phyloP scores from a whole-genome alignment of 2,888 invertebrate genomes.

The Synanthedon vespiformis region DNA sequence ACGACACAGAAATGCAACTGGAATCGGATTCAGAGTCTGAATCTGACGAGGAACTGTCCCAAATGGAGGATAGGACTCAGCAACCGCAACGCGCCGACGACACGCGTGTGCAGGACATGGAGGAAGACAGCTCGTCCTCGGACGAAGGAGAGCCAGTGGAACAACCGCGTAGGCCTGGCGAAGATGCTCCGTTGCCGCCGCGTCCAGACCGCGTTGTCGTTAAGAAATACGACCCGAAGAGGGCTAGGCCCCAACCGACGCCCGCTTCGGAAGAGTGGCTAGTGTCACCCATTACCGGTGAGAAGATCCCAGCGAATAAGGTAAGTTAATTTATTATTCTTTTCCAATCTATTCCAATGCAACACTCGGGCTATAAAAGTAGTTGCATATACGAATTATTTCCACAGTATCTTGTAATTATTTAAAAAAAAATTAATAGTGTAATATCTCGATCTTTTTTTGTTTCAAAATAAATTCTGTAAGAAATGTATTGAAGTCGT shows the following conservation, averaged over 20 bases:
- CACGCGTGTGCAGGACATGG: constrained; percentile 87
- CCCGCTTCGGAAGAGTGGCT: constrained; percentile 84
- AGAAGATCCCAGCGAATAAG: constrained; percentile 96
- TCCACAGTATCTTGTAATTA: too few species aligned
- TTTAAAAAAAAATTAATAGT: too few species aligned
- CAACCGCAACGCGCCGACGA: constrained; percentile 52
- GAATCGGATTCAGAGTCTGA: constrained; percentile 82
- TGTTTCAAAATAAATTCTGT: too few species aligned
- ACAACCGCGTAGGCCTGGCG: constrained; percentile 44
- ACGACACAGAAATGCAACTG: constrained; percentile 91
- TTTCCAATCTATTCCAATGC: too few species aligned
- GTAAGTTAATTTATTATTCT: not conserved
- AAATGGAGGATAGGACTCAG: constrained; percentile 74
- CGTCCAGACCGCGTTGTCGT: constrained; percentile 93
- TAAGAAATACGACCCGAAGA: constrained; percentile 95
- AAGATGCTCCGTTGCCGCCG: constrained; percentile 82
- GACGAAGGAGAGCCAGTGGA: constrained; percentile 56
- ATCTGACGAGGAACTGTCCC: constrained; percentile 63
- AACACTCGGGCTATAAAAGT: too few species aligned
- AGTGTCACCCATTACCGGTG: constrained; percentile 98
- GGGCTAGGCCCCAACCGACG: constrained; percentile 71
- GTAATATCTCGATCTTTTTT: too few species aligned
- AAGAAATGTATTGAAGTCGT: too few species aligned
- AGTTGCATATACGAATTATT: too few species aligned
- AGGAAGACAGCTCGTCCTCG: constrained; percentile 80